Evolutionary conservation across 2,797 vertebrate genomes (phyloP).

Genomic region (Australoheros facetus): DNA sequence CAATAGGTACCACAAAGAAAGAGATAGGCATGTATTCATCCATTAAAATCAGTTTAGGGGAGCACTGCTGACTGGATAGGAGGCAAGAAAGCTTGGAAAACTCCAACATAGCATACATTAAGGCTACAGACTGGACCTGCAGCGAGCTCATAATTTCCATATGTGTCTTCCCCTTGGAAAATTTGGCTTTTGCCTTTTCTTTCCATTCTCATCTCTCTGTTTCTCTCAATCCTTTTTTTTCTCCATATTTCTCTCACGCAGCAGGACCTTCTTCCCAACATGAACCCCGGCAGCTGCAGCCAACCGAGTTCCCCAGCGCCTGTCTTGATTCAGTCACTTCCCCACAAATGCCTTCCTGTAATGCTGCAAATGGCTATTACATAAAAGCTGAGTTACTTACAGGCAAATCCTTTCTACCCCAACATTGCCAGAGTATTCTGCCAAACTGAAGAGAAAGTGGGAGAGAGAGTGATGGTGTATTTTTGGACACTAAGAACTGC

Average conservation of each 20-base stretch:
- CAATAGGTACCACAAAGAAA: conserved; percentile 27
- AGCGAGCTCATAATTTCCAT: conserved; percentile 30
- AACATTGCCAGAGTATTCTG: conserved; percentile 61
- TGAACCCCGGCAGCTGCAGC: conserved; percentile 37
- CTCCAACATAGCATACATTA: conserved; percentile 21
- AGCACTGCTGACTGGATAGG: conserved; percentile 31
- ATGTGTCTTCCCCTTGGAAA: conserved; percentile 28
- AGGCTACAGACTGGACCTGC: conserved; percentile 18
- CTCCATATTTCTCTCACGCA: conserved; percentile 11
- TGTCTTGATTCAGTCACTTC: conserved; percentile 51
- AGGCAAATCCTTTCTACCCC: conserved; percentile 77
- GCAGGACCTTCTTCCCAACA: conserved; percentile 57
- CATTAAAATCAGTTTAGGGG: conserved; percentile 34
- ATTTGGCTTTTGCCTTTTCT: conserved; percentile 17
- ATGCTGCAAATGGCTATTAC: conserved; percentile 71
- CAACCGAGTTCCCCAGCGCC: conserved; percentile 20
- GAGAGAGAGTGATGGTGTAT: conserved; percentile 57
- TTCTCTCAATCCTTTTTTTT: not conserved
- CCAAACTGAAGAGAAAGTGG: conserved; percentile 55
- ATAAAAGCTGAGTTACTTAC: conserved; percentile 79
- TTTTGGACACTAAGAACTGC: conserved; percentile 67
- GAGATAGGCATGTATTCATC: conserved; percentile 8
- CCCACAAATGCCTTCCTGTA: conserved; percentile 62
- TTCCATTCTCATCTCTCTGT: not conserved
- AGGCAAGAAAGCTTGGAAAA: conserved; percentile 32